A percentile compares a stretch with the other conserved stretches of the same genome.
These are phyloP conservation scores for Brotula barbata DNA, from an alignment of 2,797 vertebrate genomes.

Conservation along the genomic window DNA sequence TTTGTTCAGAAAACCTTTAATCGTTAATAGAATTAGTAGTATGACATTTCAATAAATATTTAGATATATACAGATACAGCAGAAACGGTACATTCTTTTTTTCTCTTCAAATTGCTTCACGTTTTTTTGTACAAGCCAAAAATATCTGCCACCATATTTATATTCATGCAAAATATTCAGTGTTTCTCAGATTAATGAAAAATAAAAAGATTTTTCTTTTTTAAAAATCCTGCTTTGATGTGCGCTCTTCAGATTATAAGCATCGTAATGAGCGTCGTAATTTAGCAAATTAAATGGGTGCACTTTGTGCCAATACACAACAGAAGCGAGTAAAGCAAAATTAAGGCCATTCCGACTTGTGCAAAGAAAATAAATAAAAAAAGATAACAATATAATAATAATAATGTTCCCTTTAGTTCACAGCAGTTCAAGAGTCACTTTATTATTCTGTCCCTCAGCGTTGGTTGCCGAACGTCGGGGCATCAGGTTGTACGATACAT, in stretches of 20 bases:
- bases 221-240: slow-evolving; percentile 68
- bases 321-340: slow-evolving; percentile 84
- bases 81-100: slow-evolving; percentile 97
- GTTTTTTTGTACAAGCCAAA: slow-evolving; percentile 92
- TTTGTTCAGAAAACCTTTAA: slow-evolving; percentile 94
- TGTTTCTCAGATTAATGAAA: slow-evolving; percentile 83
- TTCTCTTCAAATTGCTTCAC: slow-evolving; percentile 86
- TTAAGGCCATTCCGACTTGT: slow-evolving; percentile 92
- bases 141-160: slow-evolving; percentile 89
- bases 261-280: slow-evolving; percentile 59
- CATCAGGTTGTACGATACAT: slow-evolving; percentile 61
- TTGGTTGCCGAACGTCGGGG: slow-evolving; percentile 25
- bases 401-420: slow-evolving; percentile 68
- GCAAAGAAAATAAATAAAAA: slow-evolving; percentile 71
- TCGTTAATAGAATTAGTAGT: slow-evolving; percentile 91
- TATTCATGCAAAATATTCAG: slow-evolving; percentile 91
- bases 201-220: slow-evolving; percentile 79
- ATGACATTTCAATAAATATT: slow-evolving; percentile 98
- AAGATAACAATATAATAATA: slow-evolving; percentile 23
- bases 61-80: slow-evolving; percentile 95
- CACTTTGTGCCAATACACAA: slow-evolving; percentile 85
- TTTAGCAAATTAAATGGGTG: slow-evolving; percentile 82
- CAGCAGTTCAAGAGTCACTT: slow-evolving; percentile 67
- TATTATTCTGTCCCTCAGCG: slow-evolving; percentile 38
- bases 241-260: slow-evolving; percentile 75